Base-by-base conservation (phyloP, 1,140 invertebrate genomes). In the Pseudachorutes palmiensis region DNA sequence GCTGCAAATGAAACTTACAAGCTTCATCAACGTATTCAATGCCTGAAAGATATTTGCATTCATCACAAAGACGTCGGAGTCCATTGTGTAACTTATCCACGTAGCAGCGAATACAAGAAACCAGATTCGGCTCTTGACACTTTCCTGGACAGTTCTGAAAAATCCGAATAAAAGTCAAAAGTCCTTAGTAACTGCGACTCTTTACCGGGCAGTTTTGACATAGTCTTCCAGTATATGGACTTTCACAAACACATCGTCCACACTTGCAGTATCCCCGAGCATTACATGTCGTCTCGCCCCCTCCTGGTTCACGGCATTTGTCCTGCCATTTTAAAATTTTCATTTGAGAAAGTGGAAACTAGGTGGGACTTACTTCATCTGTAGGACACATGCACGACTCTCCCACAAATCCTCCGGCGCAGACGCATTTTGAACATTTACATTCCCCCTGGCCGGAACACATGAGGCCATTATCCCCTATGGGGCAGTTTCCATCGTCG, bases 401-500 rank as follows among this genome's bases (percentile, higher is more conserved):
- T 33, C 70, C 70, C 9, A 64, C 65, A 33, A 51, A 68, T 9
- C 19, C 22, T 19, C 29, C 33, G 2, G 66, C 51, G 45, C 70
- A 71, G 1, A n/a, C 5, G 45, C 70, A 71, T 66, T 66, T 58
- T 29, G 66, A 66, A 63, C 70, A 71, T 45, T 36, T 45, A 78
- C 94, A 98, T 48, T 83, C 81, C 16, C 94, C 94, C 78, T 92
- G 82, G 84, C 84, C 88, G 30, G 88, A 89, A 78, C 93, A 96
- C 12, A 94, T 78, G 70, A 84, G 75, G 31, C 88, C 86, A 76
- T 90, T 85, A 77, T 87, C 26, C 22, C 48, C 29, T 31, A 88
- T 85, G 75, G 92, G 89, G 76, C 94, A 97, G n/a, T 88, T 90
- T 76, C 91, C 95, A 81, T 97, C 92, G 77, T 97, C 91, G 79